A percentile compares a stretch with the other conserved stretches of the same genome.
Evolutionary conservation across 2,888 invertebrate species (phyloP).

Genomic region (Drosophila pullipes): DNA sequence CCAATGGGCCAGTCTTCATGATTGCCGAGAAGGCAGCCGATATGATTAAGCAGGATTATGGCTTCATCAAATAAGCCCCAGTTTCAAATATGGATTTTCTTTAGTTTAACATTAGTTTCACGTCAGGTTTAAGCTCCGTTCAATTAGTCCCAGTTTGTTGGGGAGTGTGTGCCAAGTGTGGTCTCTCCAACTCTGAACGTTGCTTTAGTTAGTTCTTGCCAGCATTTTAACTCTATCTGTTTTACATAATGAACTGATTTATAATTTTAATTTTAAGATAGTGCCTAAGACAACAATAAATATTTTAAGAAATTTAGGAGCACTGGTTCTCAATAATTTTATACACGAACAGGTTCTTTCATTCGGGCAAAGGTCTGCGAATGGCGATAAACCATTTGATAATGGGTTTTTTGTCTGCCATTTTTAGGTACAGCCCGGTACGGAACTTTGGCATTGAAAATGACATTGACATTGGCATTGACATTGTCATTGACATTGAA

Average conservation of each 20-base stretch:
- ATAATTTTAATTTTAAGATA: constrained; percentile 72
- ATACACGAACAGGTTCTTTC: background rate
- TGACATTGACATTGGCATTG: constrained; percentile 30
- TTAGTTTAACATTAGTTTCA: constrained; percentile 12
- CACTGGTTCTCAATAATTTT: background rate
- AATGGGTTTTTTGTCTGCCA: background rate
- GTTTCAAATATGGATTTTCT: background rate
- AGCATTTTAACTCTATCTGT: constrained; percentile 13
- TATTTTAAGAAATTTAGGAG: constrained; percentile 41
- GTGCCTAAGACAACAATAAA: constrained; percentile 49
- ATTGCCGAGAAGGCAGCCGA: constrained; percentile 87
- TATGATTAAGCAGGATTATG: constrained; percentile 86
- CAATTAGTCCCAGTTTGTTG: constrained; percentile 8
- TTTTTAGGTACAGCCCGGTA: constrained; percentile 3
- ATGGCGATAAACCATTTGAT: background rate
- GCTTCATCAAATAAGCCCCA: constrained; percentile 72
- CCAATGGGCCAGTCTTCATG: constrained; percentile 87
- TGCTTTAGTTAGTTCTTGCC: constrained; percentile 28
- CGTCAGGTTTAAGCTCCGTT: constrained; percentile 56
- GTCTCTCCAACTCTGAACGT: constrained; percentile 8
- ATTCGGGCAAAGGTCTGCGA: background rate
- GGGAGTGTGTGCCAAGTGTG: background rate
- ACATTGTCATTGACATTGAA: constrained; percentile 42
- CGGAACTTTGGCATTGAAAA: constrained; percentile 38
- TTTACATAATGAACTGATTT: constrained; percentile 71